Evolutionary conservation across 2,797 vertebrate genomes (phyloP).

Genomic region (Anolis apletophallus): DNA sequence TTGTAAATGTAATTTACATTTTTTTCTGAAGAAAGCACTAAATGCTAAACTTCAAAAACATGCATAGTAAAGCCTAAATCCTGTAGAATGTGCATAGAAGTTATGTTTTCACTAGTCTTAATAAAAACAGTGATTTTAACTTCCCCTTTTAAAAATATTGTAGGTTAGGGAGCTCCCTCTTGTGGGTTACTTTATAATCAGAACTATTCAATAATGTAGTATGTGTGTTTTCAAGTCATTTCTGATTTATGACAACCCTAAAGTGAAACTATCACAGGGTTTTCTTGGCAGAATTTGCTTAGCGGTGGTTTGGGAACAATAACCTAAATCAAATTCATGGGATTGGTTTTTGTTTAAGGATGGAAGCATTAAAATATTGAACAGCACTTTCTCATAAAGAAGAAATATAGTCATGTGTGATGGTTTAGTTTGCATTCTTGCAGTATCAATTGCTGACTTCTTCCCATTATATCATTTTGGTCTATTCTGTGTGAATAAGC

Average conservation of each 20-base stretch:
- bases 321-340: not conserved
- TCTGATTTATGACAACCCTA: too few species aligned
- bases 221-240: too few species aligned
- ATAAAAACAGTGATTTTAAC: not conserved
- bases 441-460: not conserved
- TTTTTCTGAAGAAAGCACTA: not conserved
- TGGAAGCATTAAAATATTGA: not conserved
- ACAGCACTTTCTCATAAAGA: not conserved
- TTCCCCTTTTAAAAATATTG: not conserved
- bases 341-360: not conserved
- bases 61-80: not conserved
- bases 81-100: not conserved
- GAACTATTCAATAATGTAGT: not conserved
- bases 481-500: not conserved
- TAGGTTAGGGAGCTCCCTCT: slow-evolving; percentile 56
- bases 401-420: not conserved
- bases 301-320: not conserved
- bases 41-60: not conserved
- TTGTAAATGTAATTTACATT: slow-evolving; percentile 10
- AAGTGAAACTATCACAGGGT: too few species aligned
- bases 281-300: too few species aligned
- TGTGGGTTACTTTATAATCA: slow-evolving; percentile 31
- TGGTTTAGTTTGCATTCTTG: not conserved
- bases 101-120: not conserved
- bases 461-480: not conserved